These are phyloP conservation scores for Melanophora roralis DNA, from an alignment of 2,888 invertebrate genomes.

Conservation along the genomic window DNA sequence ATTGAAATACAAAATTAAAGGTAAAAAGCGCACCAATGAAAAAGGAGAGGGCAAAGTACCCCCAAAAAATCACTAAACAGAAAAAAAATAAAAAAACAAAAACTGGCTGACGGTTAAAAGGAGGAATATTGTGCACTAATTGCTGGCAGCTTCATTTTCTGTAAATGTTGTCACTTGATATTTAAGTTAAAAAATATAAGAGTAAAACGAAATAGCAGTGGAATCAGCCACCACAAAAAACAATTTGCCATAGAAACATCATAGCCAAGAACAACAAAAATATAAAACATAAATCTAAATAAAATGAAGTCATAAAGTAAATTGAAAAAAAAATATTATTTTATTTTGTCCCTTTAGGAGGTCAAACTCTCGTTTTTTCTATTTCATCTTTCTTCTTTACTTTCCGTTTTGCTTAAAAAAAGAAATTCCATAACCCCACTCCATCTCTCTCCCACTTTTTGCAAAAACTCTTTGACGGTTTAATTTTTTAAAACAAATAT, in stretches of 20 bases:
- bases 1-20: slow-evolving; percentile 1
- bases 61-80: too few species aligned
- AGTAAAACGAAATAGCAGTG: not conserved
- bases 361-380: too few species aligned
- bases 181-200: slow-evolving; percentile 30
- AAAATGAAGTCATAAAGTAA: slow-evolving; percentile 47
- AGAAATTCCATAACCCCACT: too few species aligned
- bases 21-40: too few species aligned
- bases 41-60: too few species aligned
- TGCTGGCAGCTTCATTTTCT: slow-evolving; percentile 22
- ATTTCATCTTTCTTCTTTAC: not conserved
- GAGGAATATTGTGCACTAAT: too few species aligned
- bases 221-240: not conserved
- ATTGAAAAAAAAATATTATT: slow-evolving; percentile 55
- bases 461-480: not conserved
- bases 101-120: not conserved
- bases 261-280: not conserved
- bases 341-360: slow-evolving; percentile 31
- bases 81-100: too few species aligned
- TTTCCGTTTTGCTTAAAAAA: too few species aligned
- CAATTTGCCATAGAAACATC: slow-evolving; percentile 6
- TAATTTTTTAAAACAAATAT: not conserved
- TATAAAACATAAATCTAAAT: slow-evolving; percentile 13
- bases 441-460: not conserved
- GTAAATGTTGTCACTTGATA: slow-evolving; percentile 4